A percentile compares a stretch with the other conserved stretches of the same genome.
phyloP scores from a whole-genome alignment of 2,797 vertebrate species.

The Neostethus bicornis region DNA sequence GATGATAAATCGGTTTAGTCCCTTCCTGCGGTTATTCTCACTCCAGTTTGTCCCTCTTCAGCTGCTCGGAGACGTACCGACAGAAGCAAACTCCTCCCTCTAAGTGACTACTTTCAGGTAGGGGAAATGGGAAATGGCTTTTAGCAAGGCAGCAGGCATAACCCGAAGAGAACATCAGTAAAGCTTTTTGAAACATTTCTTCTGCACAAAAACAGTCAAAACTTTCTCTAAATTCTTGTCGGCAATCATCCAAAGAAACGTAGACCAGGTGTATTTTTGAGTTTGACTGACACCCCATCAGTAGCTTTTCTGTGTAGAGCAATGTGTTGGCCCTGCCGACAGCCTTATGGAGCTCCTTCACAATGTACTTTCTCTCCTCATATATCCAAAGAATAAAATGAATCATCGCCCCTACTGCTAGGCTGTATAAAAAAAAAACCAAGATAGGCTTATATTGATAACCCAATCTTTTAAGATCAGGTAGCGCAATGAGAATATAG shows the following conservation, averaged over 20 bases:
- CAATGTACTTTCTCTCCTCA: not conserved
- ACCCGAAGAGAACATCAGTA: constrained; percentile 58
- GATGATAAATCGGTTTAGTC: not conserved
- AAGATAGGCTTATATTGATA: not conserved
- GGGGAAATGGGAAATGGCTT: constrained; percentile 53
- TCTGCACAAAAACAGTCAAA: constrained; percentile 34
- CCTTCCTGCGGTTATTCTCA: not conserved
- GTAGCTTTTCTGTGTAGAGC: not conserved
- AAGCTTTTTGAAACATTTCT: constrained; percentile 54
- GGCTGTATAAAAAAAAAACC: not conserved
- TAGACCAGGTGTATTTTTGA: constrained; percentile 63
- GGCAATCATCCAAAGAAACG: constrained; percentile 56
- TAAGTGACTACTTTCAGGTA: constrained; percentile 42
- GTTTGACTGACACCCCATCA: constrained; percentile 52
- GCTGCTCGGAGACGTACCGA: constrained; percentile 62
- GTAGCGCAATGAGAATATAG: not conserved
- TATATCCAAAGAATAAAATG: not conserved
- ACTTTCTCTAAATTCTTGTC: constrained; percentile 37
- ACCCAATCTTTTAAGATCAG: not conserved
- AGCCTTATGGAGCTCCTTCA: constrained; percentile 1
- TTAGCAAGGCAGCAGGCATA: constrained; percentile 66
- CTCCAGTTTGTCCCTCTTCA: constrained; percentile 3
- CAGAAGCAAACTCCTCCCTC: constrained; percentile 67
- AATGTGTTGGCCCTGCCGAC: not conserved
- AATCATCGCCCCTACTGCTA: not conserved